Evolutionary conservation across 2,797 vertebrate species (phyloP).

Genomic region (Rhinatrema bivittatum): DNA sequence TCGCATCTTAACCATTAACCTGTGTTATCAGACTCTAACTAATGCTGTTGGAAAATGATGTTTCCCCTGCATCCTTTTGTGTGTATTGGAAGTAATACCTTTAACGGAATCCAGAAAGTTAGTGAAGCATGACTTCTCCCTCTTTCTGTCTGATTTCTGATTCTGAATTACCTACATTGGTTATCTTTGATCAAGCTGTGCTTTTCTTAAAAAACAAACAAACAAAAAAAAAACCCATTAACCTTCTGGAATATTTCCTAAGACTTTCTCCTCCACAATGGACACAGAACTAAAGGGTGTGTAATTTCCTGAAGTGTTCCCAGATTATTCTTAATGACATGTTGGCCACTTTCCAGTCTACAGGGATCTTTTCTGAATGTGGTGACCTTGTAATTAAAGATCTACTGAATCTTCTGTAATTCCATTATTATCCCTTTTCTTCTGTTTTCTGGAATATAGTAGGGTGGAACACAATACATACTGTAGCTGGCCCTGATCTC

Average conservation of each 20-base stretch:
- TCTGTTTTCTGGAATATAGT: constrained; percentile 28
- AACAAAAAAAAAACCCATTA: no score
- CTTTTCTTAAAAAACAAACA: constrained; percentile 59
- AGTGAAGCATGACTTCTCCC: constrained; percentile 48
- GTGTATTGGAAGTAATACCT: constrained; percentile 39
- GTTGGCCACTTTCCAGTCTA: constrained; percentile 50
- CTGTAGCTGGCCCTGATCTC: no score
- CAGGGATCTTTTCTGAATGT: constrained; percentile 34
- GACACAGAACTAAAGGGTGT: constrained; percentile 60
- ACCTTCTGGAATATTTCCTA: constrained; percentile 61
- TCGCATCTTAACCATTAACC: no score
- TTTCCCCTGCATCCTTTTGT: constrained; percentile 33
- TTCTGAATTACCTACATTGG: constrained; percentile 35
- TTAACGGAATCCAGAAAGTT: constrained; percentile 49
- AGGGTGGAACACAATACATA: constrained; percentile 31
- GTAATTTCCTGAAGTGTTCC: constrained; percentile 63
- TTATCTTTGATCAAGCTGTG: constrained; percentile 58
- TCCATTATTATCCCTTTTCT: constrained; percentile 33
- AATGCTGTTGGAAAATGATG: no score
- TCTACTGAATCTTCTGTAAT: constrained; percentile 42
- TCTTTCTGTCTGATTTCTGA: no score
- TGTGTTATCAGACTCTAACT: no score
- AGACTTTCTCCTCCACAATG: constrained; percentile 52
- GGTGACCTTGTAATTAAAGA: constrained; percentile 50
- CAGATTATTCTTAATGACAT: constrained; percentile 56